A percentile compares a stretch with the other conserved stretches of the same genome.
Conservation (phyloP, 2,797 vertebrate species). For the Naso thynnoides region DNA sequence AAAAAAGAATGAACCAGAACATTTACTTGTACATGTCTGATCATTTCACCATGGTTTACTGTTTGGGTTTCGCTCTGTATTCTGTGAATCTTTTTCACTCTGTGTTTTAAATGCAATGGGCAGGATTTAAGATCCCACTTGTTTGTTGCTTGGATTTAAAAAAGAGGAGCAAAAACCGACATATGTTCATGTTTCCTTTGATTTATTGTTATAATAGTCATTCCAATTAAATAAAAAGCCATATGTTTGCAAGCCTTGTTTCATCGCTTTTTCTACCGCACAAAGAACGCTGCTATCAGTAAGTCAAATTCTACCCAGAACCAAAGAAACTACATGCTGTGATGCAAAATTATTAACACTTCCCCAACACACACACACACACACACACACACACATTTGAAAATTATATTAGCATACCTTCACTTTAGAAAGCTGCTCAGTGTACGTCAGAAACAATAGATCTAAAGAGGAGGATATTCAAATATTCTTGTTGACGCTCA, state of each 20-base stretch:
- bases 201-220: constrained; percentile 80
- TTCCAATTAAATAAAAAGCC: constrained; percentile 84
- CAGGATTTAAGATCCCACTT: constrained; percentile 52
- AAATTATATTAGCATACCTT: no score
- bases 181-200: constrained; percentile 74
- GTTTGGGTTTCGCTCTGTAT: constrained; percentile 62
- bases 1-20: constrained; percentile 57
- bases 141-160: constrained; percentile 65
- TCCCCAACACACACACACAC: no score
- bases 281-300: no score
- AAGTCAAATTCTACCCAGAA: no score
- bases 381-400: no score
- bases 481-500: constrained; percentile 7
- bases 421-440: no score
- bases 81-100: constrained; percentile 53
- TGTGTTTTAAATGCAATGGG: constrained; percentile 71
- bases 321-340: no score
- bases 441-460: no score
- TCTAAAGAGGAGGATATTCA: background rate
- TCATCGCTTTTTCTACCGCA: constrained; percentile 29
- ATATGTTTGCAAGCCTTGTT: constrained; percentile 77
- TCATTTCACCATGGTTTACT: constrained; percentile 64
- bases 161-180: constrained; percentile 51
- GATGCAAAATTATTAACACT: no score
- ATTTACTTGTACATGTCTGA: constrained; percentile 66